phyloP scores from a whole-genome alignment of 2,797 vertebrate genomes.

The Sebastes minor region DNA sequence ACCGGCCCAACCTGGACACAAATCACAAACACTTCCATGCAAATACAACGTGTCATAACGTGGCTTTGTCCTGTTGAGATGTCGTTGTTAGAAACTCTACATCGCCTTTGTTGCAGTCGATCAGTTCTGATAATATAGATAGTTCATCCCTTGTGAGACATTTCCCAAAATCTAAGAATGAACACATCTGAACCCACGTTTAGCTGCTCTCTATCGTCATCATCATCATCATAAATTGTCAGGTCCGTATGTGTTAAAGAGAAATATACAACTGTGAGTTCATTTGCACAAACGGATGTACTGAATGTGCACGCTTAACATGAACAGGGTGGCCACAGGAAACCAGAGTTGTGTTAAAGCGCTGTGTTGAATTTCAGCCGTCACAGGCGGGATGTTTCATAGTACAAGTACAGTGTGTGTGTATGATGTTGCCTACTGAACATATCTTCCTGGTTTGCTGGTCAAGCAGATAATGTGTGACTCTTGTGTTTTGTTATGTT shows the following conservation, averaged over 20 bases:
- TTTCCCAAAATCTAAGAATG: not conserved
- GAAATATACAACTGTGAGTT: not conserved
- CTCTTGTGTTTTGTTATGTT: not conserved
- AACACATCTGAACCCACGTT: not conserved
- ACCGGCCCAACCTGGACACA: not conserved
- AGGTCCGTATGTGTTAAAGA: not conserved
- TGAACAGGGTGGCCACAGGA: not conserved
- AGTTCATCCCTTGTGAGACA: not conserved
- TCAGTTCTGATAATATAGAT: not conserved
- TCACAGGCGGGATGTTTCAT: not conserved
- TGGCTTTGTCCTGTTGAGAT: not conserved
- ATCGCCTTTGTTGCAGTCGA: not conserved
- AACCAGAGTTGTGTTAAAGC: not conserved
- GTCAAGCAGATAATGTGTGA: not conserved
- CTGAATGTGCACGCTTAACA: not conserved
- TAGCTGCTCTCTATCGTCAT: not conserved
- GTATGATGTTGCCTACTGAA: not conserved
- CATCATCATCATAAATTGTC: not conserved
- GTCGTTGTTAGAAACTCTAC: not conserved
- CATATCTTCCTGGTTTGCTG: not conserved
- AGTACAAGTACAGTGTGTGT: not conserved
- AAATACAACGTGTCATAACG: not conserved
- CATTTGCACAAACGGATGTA: too few relatives aligned
- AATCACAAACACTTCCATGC: not conserved
- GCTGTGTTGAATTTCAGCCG: not conserved